Conservation (phyloP, 2,888 invertebrate species). For the Diogma glabrata region DNA sequence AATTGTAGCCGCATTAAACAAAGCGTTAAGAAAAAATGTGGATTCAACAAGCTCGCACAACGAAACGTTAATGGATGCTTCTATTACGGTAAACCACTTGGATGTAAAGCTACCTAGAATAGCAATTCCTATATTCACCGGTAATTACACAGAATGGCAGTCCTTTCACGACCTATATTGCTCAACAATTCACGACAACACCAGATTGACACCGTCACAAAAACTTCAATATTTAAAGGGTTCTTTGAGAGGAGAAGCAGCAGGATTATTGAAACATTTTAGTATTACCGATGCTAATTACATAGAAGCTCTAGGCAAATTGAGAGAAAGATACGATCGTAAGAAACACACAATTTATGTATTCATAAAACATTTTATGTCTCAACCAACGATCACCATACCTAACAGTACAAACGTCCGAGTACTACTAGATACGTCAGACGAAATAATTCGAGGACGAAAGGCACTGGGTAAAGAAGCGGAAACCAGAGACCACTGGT, state of each 20-base stretch:
- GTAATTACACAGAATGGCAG: background rate
- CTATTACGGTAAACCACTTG: no score
- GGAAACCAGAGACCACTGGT: background rate
- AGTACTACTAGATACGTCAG: background rate
- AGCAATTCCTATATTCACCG: background rate
- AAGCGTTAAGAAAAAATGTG: no score
- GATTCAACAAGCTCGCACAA: no score
- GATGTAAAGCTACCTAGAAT: no score
- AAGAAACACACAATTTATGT: background rate
- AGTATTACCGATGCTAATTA: background rate
- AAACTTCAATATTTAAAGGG: background rate
- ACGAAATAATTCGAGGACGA: background rate
- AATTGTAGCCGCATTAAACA: no score
- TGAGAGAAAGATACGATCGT: background rate
- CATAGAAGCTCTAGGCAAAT: background rate
- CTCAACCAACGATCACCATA: background rate
- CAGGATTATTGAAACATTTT: background rate
- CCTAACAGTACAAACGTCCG: background rate
- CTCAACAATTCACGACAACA: background rate
- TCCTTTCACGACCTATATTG: background rate
- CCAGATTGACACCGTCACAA: background rate
- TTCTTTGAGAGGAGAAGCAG: background rate
- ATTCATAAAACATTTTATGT: background rate
- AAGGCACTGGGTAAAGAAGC: background rate
- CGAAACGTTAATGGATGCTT: no score